Conservation (phyloP, 1,140 invertebrate genomes). For the Caenorhabditis inopinata region DNA sequence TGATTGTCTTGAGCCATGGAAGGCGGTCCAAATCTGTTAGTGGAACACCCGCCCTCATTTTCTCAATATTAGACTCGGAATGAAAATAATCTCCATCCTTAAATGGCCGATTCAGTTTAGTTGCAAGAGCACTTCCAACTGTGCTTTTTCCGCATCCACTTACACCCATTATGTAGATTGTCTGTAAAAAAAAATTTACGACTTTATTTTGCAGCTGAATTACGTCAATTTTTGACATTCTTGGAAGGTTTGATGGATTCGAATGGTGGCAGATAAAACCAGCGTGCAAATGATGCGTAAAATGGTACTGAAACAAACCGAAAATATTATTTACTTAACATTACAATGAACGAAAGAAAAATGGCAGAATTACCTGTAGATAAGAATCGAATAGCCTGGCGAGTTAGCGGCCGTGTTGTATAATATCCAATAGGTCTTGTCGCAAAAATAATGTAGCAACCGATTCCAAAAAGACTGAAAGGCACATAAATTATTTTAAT, state of each 20-base stretch:
- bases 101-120: background rate
- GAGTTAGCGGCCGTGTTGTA: slow-evolving; percentile 7
- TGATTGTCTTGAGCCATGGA: background rate
- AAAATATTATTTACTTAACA: background rate
- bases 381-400: slow-evolving; percentile 18
- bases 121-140: background rate
- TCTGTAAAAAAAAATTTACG: background rate
- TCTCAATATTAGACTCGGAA: background rate
- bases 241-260: slow-evolving; percentile 2
- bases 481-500: background rate
- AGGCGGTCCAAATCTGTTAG: background rate
- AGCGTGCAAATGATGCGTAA: background rate
- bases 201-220: too few relatives aligned
- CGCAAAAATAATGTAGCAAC: slow-evolving; percentile 7
- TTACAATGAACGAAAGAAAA: background rate
- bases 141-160: slow-evolving; percentile 14
- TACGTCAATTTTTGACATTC: slow-evolving; percentile 4
- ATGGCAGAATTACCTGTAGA: background rate
- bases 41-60: background rate
- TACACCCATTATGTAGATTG: background rate
- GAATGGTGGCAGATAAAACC: slow-evolving; percentile 5
- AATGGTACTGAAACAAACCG: slow-evolving; percentile 13
- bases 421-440: slow-evolving; percentile 16
- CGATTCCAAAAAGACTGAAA: slow-evolving; percentile 1
- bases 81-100: background rate